phyloP scores from a whole-genome alignment of 2,797 vertebrate species.

The Platalea minor region DNA sequence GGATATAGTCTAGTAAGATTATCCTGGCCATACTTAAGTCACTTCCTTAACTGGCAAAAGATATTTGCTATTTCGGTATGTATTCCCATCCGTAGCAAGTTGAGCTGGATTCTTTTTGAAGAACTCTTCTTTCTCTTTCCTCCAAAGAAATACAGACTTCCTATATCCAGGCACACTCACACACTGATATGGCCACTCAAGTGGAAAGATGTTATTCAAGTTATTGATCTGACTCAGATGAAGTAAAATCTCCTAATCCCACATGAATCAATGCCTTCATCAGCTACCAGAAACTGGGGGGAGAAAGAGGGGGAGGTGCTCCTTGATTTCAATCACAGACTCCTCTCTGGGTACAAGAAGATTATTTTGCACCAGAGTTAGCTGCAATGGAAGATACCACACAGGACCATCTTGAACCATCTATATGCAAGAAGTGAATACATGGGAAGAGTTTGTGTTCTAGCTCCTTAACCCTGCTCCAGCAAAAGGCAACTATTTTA shows the following conservation, averaged over 20 bases:
- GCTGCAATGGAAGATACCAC: not conserved
- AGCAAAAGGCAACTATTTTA: not conserved
- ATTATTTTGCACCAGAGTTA: not conserved
- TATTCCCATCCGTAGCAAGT: not conserved
- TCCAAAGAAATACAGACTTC: not conserved
- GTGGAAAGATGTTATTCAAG: not conserved
- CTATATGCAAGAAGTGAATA: not conserved
- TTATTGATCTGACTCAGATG: not conserved
- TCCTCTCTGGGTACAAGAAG: not conserved
- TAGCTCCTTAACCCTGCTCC: not conserved
- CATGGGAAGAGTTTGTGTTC: not conserved
- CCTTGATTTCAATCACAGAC: not conserved
- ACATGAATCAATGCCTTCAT: not conserved
- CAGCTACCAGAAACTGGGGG: not conserved
- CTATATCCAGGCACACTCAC: not conserved
- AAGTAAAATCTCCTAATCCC: not conserved
- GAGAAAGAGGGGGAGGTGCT: fast-evolving
- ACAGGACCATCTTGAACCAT: not conserved
- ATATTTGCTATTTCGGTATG: not conserved
- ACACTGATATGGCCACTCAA: not conserved
- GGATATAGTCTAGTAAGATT: not conserved
- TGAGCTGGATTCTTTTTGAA: not conserved
- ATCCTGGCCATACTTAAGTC: not conserved
- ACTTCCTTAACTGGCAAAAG: not conserved
- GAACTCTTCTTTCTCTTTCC: not conserved